These are phyloP conservation scores for Drosophila willistoni DNA, from an alignment of 1,140 invertebrate genomes.

Conservation along the genomic window DNA sequence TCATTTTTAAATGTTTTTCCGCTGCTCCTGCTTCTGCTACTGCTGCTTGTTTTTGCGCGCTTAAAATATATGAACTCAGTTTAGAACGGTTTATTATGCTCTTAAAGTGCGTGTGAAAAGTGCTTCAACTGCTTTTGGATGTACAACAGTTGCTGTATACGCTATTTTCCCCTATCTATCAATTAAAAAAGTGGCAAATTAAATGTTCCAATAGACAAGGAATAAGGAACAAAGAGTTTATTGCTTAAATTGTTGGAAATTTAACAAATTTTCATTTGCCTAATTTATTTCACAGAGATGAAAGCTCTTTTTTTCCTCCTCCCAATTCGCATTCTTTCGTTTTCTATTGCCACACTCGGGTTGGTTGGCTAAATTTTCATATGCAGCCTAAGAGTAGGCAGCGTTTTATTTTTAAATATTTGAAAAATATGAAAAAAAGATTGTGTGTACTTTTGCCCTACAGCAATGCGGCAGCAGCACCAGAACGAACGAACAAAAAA, in stretches of 20 bases:
- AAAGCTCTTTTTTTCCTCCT: conserved; percentile 7
- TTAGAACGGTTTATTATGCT: conserved; percentile 11
- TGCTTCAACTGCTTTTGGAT: background rate
- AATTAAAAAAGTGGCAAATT: conserved; percentile 57
- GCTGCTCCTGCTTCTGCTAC: background rate
- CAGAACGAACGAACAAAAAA: conserved; percentile 22
- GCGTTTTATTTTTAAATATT: conserved; percentile 25
- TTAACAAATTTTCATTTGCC: conserved; percentile 43
- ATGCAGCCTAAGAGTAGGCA: conserved; percentile 52
- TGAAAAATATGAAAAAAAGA: conserved; percentile 42
- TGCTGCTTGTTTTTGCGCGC: background rate
- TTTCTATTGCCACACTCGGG: background rate
- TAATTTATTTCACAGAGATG: conserved; percentile 10
- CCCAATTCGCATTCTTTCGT: background rate
- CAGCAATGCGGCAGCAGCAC: conserved; percentile 58
- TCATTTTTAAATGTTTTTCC: conserved; percentile 59
- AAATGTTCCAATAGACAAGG: conserved; percentile 66
- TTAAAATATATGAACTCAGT: conserved; percentile 10
- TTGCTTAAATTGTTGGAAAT: conserved; percentile 64
- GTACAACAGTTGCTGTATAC: background rate
- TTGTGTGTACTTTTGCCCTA: conserved; percentile 45
- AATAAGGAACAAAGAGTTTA: conserved; percentile 52
- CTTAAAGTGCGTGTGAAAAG: background rate
- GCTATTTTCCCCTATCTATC: background rate
- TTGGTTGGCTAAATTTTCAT: conserved; percentile 18